Evolutionary conservation across 2,113 vertebrate species (phyloP).

Genomic region (Phrynosoma platyrhinos): DNA sequence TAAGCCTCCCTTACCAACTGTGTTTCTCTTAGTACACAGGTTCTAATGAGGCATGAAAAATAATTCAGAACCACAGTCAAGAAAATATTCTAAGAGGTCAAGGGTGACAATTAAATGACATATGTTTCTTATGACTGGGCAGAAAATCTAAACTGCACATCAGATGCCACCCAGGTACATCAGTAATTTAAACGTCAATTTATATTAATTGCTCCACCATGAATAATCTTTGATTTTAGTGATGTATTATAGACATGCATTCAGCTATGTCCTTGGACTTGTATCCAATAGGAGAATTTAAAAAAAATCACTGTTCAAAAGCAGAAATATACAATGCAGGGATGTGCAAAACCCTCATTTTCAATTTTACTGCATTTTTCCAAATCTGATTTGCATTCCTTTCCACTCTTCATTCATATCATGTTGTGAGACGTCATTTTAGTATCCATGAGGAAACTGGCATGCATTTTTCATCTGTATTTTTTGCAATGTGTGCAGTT

Average conservation of each 20-base stretch:
- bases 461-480: background rate
- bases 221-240: conserved; percentile 5
- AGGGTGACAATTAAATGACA: conserved; percentile 19
- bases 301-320: background rate
- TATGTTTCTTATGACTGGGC: conserved; percentile 17
- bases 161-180: conserved; percentile 13
- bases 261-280: background rate
- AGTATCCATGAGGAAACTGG: background rate
- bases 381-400: background rate
- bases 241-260: background rate
- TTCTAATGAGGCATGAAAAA: conserved; percentile 35
- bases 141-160: conserved; percentile 15
- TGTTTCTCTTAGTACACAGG: conserved; percentile 6
- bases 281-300: background rate
- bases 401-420: background rate
- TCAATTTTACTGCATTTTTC: background rate
- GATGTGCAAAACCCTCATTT: background rate
- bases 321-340: background rate
- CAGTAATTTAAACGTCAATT: background rate
- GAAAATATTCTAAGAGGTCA: conserved; percentile 27
- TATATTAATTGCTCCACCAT: conserved; percentile 10
- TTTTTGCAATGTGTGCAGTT: no score
- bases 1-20: background rate
- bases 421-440: background rate
- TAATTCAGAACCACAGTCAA: conserved; percentile 17